Base-by-base conservation (phyloP, 2,888 invertebrate species). In the Campaea margaritaria region DNA sequence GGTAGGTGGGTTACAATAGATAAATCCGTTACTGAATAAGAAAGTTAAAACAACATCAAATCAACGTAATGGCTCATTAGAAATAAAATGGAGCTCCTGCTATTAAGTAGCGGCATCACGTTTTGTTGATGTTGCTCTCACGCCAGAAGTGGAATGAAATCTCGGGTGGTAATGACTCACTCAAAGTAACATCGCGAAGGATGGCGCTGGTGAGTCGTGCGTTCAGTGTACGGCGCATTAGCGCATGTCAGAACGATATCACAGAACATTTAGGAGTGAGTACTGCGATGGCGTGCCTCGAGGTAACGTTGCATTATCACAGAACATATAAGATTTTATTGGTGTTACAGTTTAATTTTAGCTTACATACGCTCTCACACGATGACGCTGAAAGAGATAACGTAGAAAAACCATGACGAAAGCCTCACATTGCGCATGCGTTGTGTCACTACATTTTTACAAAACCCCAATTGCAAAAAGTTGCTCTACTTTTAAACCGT, bases 51-150 rank as follows among this genome's bases (percentile, higher is more conserved):
- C 65, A 70, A 67, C 68, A 75, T 72, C 69, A 73, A 78, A 78
- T 74, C 65, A 68, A 71, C 64, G 67, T 76, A 74, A 78, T 77
- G 74, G 75, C 72, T 76, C 73, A 73, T 75, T 79, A 78, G 76
- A 78, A 77, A 75, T 45, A 79, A 80, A 77, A 70, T 72, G 73
- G 74, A 73, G 68, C 73, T 73, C 71, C 76, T 74, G 68, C 67
- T 73, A 80, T 80, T 78, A 81, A 78, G 72, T 80, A 74, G 75
- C 80, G 71, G 73, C 73, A 76, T 81, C 79, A 81, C 76, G 75
- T 81, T 76, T 69, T 72, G 70, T 69, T 81, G 78, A 78, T 79
- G 78, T 65, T 69, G 70, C 79, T 80, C 78, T 83, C 81, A 81
- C 80, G 78, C 73, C 72, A 68, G 57, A 53, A 56, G 60, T 65